Conservation (phyloP, 2,888 invertebrate species). For the Erannis defoliaria region DNA sequence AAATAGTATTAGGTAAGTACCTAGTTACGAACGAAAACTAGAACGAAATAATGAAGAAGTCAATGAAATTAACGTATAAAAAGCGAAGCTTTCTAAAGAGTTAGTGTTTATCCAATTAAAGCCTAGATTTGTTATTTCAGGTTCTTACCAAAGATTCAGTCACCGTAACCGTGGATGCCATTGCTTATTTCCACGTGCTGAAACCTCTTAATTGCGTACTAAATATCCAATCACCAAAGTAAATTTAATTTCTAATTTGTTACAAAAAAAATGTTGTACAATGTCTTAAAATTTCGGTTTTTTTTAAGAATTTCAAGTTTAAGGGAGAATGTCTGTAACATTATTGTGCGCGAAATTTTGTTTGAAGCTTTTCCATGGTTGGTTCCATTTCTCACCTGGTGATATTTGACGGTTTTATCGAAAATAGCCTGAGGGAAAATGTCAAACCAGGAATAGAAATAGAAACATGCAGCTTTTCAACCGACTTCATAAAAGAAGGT, state of each 20-base stretch:
- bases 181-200: conserved; percentile 91
- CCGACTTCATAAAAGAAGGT: no score
- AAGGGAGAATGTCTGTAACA: background rate
- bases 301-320: background rate
- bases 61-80: background rate
- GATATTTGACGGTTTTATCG: no score
- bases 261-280: background rate
- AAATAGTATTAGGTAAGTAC: no score
- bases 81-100: no score
- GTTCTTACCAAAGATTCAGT: conserved; percentile 97
- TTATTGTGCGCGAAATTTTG: background rate
- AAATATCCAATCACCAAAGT: conserved; percentile 62
- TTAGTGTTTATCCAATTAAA: background rate
- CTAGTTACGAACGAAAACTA: no score
- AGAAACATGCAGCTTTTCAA: no score
- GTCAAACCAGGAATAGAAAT: no score
- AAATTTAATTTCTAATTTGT: conserved; percentile 33
- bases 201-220: conserved; percentile 90
- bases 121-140: conserved; percentile 66
- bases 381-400: background rate
- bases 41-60: background rate
- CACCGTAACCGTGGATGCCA: conserved; percentile 96
- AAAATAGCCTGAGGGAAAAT: no score
- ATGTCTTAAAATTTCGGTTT: background rate
- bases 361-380: background rate